Evolutionary conservation across 1,140 invertebrate genomes (phyloP), one percentile per base, ranked within the genome.

Genomic region (Formica selysi): DNA sequence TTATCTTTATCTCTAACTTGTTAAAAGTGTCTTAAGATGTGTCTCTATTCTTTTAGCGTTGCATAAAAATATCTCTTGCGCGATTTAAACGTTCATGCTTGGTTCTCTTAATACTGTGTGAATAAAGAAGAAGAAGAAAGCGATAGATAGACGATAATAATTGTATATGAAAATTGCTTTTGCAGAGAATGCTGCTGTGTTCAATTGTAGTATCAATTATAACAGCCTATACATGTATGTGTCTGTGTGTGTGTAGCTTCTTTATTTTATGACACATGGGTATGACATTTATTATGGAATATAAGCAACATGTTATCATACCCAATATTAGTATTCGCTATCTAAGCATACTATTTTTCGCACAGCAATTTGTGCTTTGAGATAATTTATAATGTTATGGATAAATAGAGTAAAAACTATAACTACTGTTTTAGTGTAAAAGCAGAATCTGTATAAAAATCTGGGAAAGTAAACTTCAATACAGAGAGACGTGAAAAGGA

Each of bases 71-170:
- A 22, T 29, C 44, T 74, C 4, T 59, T 78, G 54, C 41, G 29
- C 32, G n/a, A 36, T 22, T 74, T 61, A 61, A 86, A 76, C 19
- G 38, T 84, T 76, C 78, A 70, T 86, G 89, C 89, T 90, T 90
- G 83, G 51, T 90, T 83, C 70, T 64, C 78, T 51, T 54, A 29
- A 32, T 22, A 85, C 61, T 68, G 59, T 22, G 3, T 22, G 2
- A 51, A 48, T 41, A 26, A 57, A 61, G 19, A 76, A 36, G 44
- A 67, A 78, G 32, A 44, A 85, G 26, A 76, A 71, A 68, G 61
- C 51, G 8, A 38, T 73, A 83, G 13, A 48, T 16, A 70, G n/a
- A 57, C 16, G 8, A 62, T 51, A 22, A 22, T 22, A 22, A 67
- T 51, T 51, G 41, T 62, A 48, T 44, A n/a, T n/a, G 41, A 84